Base-by-base conservation (phyloP, 1,140 invertebrate species). In the Papilio helenus region DNA sequence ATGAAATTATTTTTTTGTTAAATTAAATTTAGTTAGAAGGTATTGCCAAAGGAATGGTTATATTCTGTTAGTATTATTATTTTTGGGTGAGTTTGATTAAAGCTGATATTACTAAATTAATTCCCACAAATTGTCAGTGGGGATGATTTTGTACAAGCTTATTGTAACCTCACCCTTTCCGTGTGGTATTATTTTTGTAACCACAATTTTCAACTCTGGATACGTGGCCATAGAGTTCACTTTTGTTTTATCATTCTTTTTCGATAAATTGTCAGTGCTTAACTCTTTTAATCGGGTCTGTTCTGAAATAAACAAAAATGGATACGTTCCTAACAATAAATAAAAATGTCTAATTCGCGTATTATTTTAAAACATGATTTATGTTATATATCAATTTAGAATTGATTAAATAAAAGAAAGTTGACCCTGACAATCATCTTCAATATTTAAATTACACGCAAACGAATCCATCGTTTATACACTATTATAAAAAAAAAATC, bases 191-290 rank as follows among this genome's bases (percentile, higher is more conserved):
- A 93, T 92, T 91, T 92, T 93, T 81, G 92, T 95, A 76, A 92
- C 86, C 68, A 95, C 92, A 80, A 95, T 95, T 88, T 96, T 92
- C 80, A 93, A 87, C 84, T 94, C 91, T 83, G 92, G 91, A 81
- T 92, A 90, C 29, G 84, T 90, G 79, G 83, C 74, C 39, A 84
- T 82, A 82, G 81, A 68, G 81, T 82, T 80, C 82, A 81, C 80
- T 78, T 83, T 80, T 71, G 68, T 65, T 90, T 88, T 84, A 82
- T 85, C 79, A 61, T 79, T 81, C 82, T 84, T 81, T 84, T 84
- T 87, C 84, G 80, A 51, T 88, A 88, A 85, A 84, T 85, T 86
- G 86, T 87, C 87, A 80, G 74, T 82, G 80, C 83, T 82, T 85
- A 86, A 83, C 79, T 86, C 78, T 84, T 83, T 86, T 86, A 91